A percentile compares a stretch with the other conserved stretches of the same genome.
Conservation (phyloP, 2,113 vertebrate species). For the Dascyllus trimaculatus region DNA sequence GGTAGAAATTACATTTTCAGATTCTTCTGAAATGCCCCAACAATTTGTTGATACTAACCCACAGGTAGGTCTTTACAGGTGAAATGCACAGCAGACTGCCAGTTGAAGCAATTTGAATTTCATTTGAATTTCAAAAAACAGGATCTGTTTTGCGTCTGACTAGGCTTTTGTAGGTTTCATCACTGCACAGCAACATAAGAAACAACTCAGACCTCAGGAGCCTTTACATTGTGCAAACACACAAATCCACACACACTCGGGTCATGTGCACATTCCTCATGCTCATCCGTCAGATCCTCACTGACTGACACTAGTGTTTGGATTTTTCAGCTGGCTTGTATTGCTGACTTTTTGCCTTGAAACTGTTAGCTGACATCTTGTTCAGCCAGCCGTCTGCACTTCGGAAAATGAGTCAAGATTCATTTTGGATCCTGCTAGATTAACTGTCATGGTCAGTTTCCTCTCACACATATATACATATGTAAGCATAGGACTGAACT, state of each 20-base stretch:
- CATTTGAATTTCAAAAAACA: not conserved
- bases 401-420: conserved; percentile 17
- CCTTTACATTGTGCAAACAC: not conserved
- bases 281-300: conserved; percentile 3
- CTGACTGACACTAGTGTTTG: conserved; percentile 22
- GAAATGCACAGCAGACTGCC: not conserved
- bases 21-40: not conserved
- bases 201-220: not conserved
- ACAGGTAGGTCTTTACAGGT: not conserved
- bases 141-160: conserved; percentile 15
- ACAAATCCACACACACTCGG: conserved; percentile 12
- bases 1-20: conserved; percentile 11
- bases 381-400: conserved; percentile 13
- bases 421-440: conserved; percentile 1
- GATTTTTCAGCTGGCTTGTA: conserved; percentile 12
- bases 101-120: not conserved
- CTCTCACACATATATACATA: conserved; percentile 7
- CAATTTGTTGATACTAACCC: conserved; percentile 17
- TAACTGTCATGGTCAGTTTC: conserved; percentile 6
- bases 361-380: not conserved
- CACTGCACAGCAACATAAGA: conserved; percentile 7
- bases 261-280: not conserved
- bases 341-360: conserved; percentile 15
- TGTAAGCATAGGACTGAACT: not conserved
- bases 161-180: not conserved